Conservation (phyloP, 2,113 vertebrate genomes). For the Ptychochromis oligacanthus region DNA sequence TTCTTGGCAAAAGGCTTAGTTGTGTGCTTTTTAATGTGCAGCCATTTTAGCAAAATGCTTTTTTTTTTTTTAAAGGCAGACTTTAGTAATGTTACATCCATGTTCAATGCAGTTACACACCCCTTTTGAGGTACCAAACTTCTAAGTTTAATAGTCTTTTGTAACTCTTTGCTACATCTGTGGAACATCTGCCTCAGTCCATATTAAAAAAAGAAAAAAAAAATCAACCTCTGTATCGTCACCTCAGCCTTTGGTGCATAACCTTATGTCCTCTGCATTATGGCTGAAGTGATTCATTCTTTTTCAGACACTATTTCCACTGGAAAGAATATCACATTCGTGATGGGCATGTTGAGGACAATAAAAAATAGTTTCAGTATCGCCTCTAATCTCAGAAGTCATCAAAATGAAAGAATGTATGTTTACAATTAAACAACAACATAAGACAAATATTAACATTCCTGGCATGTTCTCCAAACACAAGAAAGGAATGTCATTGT, state of each 20-base stretch:
- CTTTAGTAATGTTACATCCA: conserved; percentile 36
- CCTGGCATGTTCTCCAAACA: conserved; percentile 52
- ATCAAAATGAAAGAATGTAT: conserved; percentile 58
- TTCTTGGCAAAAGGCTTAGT: conserved; percentile 74
- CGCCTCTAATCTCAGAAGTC: conserved; percentile 61
- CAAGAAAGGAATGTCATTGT: conserved; percentile 59
- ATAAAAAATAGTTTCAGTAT: conserved; percentile 23
- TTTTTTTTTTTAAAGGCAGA: conserved; percentile 52
- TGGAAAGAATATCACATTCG: conserved; percentile 49
- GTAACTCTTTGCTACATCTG: background rate
- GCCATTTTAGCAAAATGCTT: conserved; percentile 61
- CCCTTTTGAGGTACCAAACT: conserved; percentile 47
- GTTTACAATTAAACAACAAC: conserved; percentile 56
- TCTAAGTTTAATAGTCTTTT: conserved; percentile 9
- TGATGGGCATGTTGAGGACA: conserved; percentile 33
- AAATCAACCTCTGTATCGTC: background rate
- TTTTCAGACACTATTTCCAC: conserved; percentile 30
- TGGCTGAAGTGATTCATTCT: conserved; percentile 30
- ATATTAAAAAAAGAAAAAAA: background rate
- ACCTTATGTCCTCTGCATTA: conserved; percentile 35
- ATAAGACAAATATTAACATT: conserved; percentile 51
- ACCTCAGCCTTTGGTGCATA: conserved; percentile 27
- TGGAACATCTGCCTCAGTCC: conserved; percentile 12
- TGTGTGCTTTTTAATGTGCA: conserved; percentile 79
- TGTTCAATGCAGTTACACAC: conserved; percentile 43